Evolutionary conservation across 1,140 invertebrate genomes (phyloP).

Genomic region (Glossosoma conforme): DNA sequence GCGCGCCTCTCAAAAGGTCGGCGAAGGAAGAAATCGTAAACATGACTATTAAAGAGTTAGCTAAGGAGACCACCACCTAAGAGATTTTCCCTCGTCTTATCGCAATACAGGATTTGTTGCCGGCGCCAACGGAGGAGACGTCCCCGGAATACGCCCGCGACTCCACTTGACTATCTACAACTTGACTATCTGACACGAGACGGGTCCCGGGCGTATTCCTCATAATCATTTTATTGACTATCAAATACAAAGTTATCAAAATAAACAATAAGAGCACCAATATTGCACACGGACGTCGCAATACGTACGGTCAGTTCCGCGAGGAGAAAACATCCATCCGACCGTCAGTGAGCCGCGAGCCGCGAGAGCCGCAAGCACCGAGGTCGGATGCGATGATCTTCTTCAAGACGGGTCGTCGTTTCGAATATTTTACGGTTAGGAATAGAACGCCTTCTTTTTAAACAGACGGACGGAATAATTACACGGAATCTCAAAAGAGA

Average conservation of each 20-base stretch:
- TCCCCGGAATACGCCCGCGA: constrained; percentile 30
- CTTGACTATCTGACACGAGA: constrained; percentile 25
- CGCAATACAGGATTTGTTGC: constrained; percentile 3
- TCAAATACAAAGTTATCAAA: constrained; percentile 16
- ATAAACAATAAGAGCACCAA: constrained; percentile 30
- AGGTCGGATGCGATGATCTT: constrained; percentile 17
- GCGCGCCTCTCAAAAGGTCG: constrained; percentile 3
- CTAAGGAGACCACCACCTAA: constrained; percentile 27
- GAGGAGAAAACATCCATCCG: too few species aligned
- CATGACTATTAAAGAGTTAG: constrained; percentile 23
- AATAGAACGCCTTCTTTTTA: constrained; percentile 31
- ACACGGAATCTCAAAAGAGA: constrained; percentile 6
- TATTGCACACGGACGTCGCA: constrained; percentile 30
- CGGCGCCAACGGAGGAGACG: constrained; percentile 47
- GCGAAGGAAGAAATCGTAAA: constrained; percentile 23
- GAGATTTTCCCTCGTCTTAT: constrained; percentile 27
- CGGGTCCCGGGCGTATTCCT: constrained; percentile 20
- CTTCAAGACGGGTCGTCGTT: constrained; percentile 21
- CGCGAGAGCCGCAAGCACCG: neutral
- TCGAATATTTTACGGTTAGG: constrained; percentile 24
- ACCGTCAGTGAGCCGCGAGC: neutral
- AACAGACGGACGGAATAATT: constrained; percentile 13
- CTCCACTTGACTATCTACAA: constrained; percentile 26
- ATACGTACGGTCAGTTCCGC: too few species aligned
- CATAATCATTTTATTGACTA: constrained; percentile 17